phyloP scores from a whole-genome alignment of 2,113 vertebrate genomes.

The Mastomys natalensis region DNA sequence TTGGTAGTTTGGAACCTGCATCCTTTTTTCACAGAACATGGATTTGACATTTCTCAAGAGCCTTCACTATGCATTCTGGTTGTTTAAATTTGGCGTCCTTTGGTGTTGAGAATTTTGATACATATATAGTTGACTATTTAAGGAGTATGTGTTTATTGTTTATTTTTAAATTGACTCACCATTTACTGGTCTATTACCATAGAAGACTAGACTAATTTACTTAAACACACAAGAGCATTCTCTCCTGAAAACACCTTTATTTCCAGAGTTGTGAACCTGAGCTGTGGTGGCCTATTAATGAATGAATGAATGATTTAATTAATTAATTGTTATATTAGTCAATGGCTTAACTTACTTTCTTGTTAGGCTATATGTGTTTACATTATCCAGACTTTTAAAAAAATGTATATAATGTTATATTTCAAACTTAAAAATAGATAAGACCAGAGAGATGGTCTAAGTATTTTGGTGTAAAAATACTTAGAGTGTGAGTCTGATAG shows the following conservation, averaged over 20 bases:
- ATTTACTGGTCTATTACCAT: neutral
- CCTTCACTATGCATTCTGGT: neutral
- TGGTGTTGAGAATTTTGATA: neutral
- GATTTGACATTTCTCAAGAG: neutral
- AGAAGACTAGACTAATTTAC: neutral
- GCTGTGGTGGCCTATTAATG: neutral
- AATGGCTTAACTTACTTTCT: neutral
- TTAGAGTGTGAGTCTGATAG: neutral
- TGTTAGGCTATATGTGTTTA: neutral
- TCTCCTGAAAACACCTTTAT: neutral
- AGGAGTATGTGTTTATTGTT: neutral
- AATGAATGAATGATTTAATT: no score
- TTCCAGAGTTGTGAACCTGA: neutral
- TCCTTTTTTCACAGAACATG: neutral
- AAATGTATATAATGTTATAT: neutral
- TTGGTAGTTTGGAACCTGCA: neutral
- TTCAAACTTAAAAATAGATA: neutral
- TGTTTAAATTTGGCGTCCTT: neutral
- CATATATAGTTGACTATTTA: neutral
- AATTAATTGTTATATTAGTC: neutral
- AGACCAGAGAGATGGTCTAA: neutral
- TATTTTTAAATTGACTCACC: neutral
- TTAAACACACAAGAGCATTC: neutral
- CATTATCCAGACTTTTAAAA: neutral
- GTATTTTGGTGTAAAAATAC: no score